Evolutionary conservation across 2,113 vertebrate genomes (phyloP), one percentile per base, ranked within the genome.

Genomic region (Mellivora capensis): DNA sequence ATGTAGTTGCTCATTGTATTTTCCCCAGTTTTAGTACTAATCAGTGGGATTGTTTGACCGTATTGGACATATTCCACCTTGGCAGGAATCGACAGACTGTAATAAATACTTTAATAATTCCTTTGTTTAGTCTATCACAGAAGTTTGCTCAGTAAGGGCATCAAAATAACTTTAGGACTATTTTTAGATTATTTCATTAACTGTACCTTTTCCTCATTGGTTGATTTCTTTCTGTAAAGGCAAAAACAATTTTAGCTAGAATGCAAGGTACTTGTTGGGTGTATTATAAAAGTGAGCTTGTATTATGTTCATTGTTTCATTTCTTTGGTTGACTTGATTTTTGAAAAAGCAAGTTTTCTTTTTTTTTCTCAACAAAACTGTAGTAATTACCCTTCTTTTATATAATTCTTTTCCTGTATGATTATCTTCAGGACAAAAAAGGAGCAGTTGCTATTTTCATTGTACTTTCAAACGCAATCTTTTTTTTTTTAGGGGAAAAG

Each of bases 401-500:
- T 90, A n/a, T 42, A 62, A 17, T 90, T 80, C 13, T 76, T 91
- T 93, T 57, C 42, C 59, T 61, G 0, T 87, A 13, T 82, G 18
- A n/a, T 91, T 47, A 20, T 86, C 52, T 88, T 79, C 42, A 83
- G 8, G 25, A 54, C 87, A 82, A 77, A 77, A 77, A 31, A 34
- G 67, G 64, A 90, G 18, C n/a, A 77, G 1, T 89, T 88, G 59
- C 15, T 83, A 0, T 85, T 86, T 95, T 91, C 12, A 39, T 25
- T 81, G 12, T 93, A 23, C 11, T 94, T 83, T 94, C 25, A 96
- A 97, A 94, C 3, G 4, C 44, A 96, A 1, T 85, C 11, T 95
- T 57, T 5, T 87, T 67, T 57, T 96, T 98, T 96, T 92, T 44
- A 99, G 99, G 98, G 88, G 27, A 99, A 98, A 98, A 98, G 90